phyloP scores from a whole-genome alignment of 2,113 vertebrate species.

The Axis porcinus region DNA sequence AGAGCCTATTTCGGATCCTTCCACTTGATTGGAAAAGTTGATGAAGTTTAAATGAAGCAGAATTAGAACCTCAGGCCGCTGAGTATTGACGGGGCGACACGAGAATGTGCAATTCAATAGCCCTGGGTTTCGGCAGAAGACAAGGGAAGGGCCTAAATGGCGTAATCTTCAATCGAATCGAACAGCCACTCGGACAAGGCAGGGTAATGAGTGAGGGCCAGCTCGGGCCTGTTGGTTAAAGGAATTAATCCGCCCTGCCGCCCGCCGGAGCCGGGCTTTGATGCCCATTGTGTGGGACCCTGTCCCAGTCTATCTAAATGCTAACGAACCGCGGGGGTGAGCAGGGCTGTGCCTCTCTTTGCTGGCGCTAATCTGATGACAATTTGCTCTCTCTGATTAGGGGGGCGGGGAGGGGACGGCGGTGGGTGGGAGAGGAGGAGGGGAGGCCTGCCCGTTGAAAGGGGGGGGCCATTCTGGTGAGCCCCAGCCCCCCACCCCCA shows the following conservation, averaged over 20 bases:
- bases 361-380: conserved; percentile 87
- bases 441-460: neutral
- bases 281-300: conserved; percentile 90
- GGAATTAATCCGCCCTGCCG: conserved; percentile 86
- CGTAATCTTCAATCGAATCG: conserved; percentile 98
- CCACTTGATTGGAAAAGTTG: conserved; percentile 99
- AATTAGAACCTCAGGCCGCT: conserved; percentile 96
- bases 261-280: conserved; percentile 81
- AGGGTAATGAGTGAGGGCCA: conserved; percentile 95
- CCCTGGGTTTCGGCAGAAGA: conserved; percentile 83
- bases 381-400: conserved; percentile 76
- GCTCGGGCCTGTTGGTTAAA: conserved; percentile 90
- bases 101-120: conserved; percentile 80
- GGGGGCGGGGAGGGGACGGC: conserved; percentile 2
- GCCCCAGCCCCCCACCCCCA: neutral
- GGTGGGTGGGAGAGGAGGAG: neutral
- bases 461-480: rapidly evolving
- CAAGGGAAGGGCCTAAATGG: conserved; percentile 91
- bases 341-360: conserved; percentile 81
- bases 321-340: conserved; percentile 88
- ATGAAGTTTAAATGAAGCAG: conserved; percentile 99
- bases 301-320: conserved; percentile 98
- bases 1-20: conserved; percentile 90
- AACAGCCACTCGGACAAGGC: conserved; percentile 92
- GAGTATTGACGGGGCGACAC: conserved; percentile 78